Conservation (phyloP, 2,113 vertebrate species). For the Melanerpes formicivorus region DNA sequence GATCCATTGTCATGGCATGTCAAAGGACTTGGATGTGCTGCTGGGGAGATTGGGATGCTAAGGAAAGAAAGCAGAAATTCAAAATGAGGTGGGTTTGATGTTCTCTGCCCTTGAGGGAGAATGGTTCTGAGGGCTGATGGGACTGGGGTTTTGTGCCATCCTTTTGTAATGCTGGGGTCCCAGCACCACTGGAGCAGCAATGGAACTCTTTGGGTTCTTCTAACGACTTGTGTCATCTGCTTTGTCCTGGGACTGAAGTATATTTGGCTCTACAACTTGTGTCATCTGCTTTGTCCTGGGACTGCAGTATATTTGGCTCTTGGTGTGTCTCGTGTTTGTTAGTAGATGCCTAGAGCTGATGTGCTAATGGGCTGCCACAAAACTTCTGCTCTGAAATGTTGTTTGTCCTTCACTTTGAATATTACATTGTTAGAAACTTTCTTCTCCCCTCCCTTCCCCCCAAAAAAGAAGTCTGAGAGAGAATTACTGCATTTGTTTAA, state of each 20-base stretch:
- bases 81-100: background rate
- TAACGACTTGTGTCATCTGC: background rate
- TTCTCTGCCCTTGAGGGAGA: background rate
- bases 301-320: background rate
- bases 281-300: background rate
- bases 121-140: background rate
- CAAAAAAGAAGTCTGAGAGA: background rate
- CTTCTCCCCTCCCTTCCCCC: too few relatives aligned
- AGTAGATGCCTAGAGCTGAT: background rate
- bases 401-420: slow-evolving; percentile 56
- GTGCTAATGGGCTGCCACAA: slow-evolving; percentile 2
- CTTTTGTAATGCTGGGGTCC: background rate
- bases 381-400: slow-evolving; percentile 2
- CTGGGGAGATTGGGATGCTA: background rate
- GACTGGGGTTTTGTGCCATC: background rate
- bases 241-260: background rate
- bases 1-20: background rate
- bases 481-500: slow-evolving; percentile 73
- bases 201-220: background rate
- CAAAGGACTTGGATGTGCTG: background rate
- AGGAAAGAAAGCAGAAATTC: background rate
- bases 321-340: background rate
- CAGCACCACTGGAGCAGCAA: background rate
- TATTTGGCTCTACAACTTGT: background rate
- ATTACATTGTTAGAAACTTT: slow-evolving; percentile 40